Evolutionary conservation across 2,888 invertebrate genomes (phyloP).

Genomic region (Idaea aversata): DNA sequence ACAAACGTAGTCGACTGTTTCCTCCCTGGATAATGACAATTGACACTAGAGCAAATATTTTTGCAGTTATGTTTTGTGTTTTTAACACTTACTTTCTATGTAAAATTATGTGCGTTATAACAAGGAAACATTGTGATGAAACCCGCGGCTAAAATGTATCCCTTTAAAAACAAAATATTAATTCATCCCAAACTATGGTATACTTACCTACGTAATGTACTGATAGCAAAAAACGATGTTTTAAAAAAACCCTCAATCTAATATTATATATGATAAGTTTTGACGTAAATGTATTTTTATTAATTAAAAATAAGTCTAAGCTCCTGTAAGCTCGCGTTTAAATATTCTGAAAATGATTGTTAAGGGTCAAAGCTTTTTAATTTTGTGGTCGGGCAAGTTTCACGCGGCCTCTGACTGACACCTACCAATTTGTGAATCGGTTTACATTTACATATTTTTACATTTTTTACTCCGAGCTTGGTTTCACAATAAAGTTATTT

Average conservation of each 20-base stretch:
- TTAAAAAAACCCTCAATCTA: not conserved
- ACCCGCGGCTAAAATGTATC: too few relatives aligned
- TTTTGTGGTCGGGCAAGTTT: not conserved
- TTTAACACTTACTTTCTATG: too few relatives aligned
- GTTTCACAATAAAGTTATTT: slow-evolving; percentile 1
- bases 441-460: not conserved
- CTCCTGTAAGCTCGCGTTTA: not conserved
- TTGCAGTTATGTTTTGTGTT: too few relatives aligned
- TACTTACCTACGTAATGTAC: too few relatives aligned
- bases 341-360: not conserved
- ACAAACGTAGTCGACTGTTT: too few relatives aligned
- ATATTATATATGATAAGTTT: not conserved
- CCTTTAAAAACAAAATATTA: too few relatives aligned
- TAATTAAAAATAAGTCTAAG: not conserved
- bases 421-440: slow-evolving; percentile 1
- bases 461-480: not conserved
- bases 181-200: too few relatives aligned
- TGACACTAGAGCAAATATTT: too few relatives aligned
- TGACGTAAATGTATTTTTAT: not conserved
- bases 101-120: too few relatives aligned
- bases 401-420: not conserved
- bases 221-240: too few relatives aligned
- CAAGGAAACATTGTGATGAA: too few relatives aligned
- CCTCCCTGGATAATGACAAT: too few relatives aligned
- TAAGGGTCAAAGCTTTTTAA: not conserved